A percentile compares a stretch with the other conserved stretches of the same genome.
phyloP scores from a whole-genome alignment of 2,797 vertebrate genomes.

The Tarsius wallacei region DNA sequence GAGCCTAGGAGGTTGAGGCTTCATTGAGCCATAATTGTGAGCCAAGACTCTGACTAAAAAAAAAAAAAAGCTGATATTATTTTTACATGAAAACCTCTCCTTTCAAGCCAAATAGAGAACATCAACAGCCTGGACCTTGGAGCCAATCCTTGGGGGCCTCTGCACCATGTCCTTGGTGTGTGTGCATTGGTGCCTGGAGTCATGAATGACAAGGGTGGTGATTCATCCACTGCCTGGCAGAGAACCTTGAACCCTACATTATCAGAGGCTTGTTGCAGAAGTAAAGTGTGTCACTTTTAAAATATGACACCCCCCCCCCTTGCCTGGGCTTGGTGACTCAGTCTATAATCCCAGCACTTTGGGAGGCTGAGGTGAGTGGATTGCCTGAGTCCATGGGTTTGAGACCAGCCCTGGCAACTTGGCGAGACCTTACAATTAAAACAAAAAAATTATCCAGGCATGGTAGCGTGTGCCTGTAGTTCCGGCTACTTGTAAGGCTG shows the following conservation, averaged over 20 bases:
- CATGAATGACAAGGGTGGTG: neutral
- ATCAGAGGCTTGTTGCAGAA: neutral
- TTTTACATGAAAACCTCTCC: conserved; percentile 13
- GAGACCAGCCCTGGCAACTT: too few species aligned
- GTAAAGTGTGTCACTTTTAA: neutral
- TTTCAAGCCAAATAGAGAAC: neutral
- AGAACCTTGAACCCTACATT: neutral
- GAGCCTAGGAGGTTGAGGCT: too few species aligned
- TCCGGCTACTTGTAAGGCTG: too few species aligned
- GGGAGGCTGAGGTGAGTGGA: too few species aligned
- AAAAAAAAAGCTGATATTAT: neutral
- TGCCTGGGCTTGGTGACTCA: too few species aligned
- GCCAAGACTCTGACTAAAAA: too few species aligned
- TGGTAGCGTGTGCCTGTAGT: too few species aligned
- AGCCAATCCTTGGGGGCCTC: neutral
- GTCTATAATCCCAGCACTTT: too few species aligned
- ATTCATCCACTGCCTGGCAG: neutral
- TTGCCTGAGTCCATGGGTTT: too few species aligned
- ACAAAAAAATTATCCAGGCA: too few species aligned
- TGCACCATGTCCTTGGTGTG: neutral
- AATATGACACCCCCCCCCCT: neutral
- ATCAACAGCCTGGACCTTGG: neutral
- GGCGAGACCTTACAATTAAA: too few species aligned
- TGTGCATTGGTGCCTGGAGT: neutral
- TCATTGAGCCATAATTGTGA: too few species aligned